Evolutionary conservation across 1,140 invertebrate genomes (phyloP).

Genomic region (Aphaenogaster rudis): DNA sequence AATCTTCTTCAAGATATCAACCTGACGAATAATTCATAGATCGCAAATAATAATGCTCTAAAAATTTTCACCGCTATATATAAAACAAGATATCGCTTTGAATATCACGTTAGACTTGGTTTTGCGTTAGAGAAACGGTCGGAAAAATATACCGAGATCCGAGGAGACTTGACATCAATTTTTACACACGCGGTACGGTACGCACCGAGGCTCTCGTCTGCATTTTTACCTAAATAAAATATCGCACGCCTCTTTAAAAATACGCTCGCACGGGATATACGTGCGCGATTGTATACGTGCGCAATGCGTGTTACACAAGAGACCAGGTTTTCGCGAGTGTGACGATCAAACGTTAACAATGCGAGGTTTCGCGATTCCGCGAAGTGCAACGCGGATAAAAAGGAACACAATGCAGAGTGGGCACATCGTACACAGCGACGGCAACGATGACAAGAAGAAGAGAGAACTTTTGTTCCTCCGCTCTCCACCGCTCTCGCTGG

Average conservation of each 20-base stretch:
- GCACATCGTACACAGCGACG: constrained; percentile 57
- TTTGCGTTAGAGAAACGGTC: background rate
- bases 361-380: constrained; percentile 70
- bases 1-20: background rate
- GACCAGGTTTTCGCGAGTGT: constrained; percentile 61
- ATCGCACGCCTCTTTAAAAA: background rate
- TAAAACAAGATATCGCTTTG: background rate
- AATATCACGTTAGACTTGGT: background rate
- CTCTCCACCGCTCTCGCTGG: constrained; percentile 35
- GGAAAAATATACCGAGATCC: background rate
- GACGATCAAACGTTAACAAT: constrained; percentile 72
- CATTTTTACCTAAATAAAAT: constrained; percentile 34
- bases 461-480: constrained; percentile 77
- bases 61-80: no score
- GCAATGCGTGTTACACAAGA: constrained; percentile 39
- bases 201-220: background rate
- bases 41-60: background rate
- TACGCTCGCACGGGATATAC: background rate
- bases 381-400: constrained; percentile 71
- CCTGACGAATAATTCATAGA: background rate
- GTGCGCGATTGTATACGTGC: background rate
- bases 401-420: constrained; percentile 75
- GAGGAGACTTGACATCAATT: constrained; percentile 12
- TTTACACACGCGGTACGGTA: background rate
- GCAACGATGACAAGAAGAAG: constrained; percentile 56